Base-by-base conservation (phyloP, 2,888 invertebrate genomes). In the Rhingia rostrata region DNA sequence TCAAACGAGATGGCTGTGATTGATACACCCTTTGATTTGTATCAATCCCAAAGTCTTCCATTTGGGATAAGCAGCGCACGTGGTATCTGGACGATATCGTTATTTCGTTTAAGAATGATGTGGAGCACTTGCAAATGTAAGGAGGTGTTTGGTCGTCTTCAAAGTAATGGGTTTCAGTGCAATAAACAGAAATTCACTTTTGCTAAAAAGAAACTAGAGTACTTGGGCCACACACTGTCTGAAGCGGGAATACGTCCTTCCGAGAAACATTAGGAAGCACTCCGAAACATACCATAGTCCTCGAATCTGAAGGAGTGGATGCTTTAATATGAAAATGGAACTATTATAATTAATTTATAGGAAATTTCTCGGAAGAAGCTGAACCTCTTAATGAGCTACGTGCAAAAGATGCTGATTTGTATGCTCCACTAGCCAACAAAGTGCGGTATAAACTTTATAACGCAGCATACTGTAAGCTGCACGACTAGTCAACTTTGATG, bases 341-440 rank as follows among this genome's bases (percentile, higher is more conserved):
- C 45, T 86, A 86, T 32, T 86, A 81, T 41, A 64, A 79, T 9
- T 83, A 86, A 54, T 86, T 86, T 47, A 69, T 86, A 30, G 22
- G 41, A 9, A 85, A 85, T 33, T 82, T 86, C 69, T 63, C 82
- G 12, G 39, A 60, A 10, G 56, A 53, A 4, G 81, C 83, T 12
- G 66, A 78, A 10, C 67, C 86, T 6, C 43, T 87, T 41, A 86
- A 75, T 56, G 32, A 10, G 0, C 47, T 66, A 0, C 10, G 60
- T 6, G 33, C 7, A 7, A 60, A 60, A 4, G 7, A n/a, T 5
- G 39, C 45, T 7, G 41, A 69, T 73, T 79, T 53, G 32, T 45
- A 33, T 78, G 66, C 81, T 33, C 51, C 6, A 7, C 22, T 2
- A 43, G 33, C 37, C 73, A 83, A 33, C 64, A 83, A 39, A n/a